Base-by-base conservation (phyloP, 1,140 invertebrate genomes). In the Pseudomyrmex pallidus region DNA sequence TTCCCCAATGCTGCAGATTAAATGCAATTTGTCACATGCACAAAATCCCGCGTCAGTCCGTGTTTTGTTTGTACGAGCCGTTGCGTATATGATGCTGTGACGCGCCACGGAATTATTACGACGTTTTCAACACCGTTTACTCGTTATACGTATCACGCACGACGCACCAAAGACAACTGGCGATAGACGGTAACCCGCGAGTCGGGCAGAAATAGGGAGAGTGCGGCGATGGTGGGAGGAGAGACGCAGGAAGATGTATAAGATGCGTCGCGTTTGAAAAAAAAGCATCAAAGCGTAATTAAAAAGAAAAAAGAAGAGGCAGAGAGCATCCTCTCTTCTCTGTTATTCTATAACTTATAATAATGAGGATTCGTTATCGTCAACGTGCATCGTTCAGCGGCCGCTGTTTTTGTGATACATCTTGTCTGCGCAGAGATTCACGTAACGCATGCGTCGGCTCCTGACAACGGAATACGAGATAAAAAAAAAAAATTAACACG, bases 121-220 rank as follows among this genome's bases (percentile, higher is more conserved):
- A 35, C 54, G 63, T 72, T 48, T 50, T 17, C 66, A 35, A n/a
- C 9, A 1, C 52, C 15, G 54, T n/a, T 57, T 76, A 5, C 35
- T 35, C 35, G 35, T 35, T 35, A 35, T 35, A 35, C 35, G 5
- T 7, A 35, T 7, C 35, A 35, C 77, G 46, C 44, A 10, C 86
- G 84, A 85, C 87, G 88, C 85, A 88, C 86, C 62, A 74, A 78
- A 89, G 84, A 86, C 90, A 83, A 92, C 92, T 92, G 85, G 91
- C 61, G 80, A 66, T 64, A 62, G 68, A 89, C 86, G 63, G 66
- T 67, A 73, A 74, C 64, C 62, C 70, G 25, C 56, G 68, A 68
- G 68, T 66, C 44, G 87, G 83, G 84, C 84, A 77, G 89, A 66
- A n/a, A 78, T 72, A 85, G 87, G 87, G 73, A 84, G 82, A 74